phyloP scores from a whole-genome alignment of 2,888 invertebrate species.

The Trichopria drosophilae region DNA sequence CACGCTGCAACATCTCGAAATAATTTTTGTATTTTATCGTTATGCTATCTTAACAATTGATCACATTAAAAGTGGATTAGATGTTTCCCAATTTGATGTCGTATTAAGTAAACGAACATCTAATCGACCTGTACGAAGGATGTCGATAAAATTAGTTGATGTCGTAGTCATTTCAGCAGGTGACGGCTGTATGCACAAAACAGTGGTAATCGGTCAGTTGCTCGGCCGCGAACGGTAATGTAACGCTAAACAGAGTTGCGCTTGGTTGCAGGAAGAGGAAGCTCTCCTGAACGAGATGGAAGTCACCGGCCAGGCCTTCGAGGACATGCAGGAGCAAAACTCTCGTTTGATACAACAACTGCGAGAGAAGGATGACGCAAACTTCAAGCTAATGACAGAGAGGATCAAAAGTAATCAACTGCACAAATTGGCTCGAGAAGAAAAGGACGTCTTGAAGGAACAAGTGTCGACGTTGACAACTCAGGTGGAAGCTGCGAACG shows the following conservation, averaged over 20 bases:
- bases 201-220: constrained; percentile 27
- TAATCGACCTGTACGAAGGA: no score
- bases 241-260: constrained; percentile 57
- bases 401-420: constrained; percentile 93
- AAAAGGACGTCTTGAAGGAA: constrained; percentile 90
- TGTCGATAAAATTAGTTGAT: no score
- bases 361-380: constrained; percentile 95
- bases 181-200: no score
- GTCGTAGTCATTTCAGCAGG: no score
- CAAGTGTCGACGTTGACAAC: constrained; percentile 77
- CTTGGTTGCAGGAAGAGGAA: constrained; percentile 80
- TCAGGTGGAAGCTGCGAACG: constrained; percentile 92
- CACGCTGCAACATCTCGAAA: no score
- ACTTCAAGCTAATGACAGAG: constrained; percentile 98
- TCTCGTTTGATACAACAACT: constrained; percentile 92
- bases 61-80: no score
- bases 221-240: constrained; percentile 49
- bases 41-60: no score
- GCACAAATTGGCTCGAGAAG: constrained; percentile 90
- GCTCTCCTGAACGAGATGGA: constrained; percentile 98
- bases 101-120: no score
- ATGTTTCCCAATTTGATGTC: no score
- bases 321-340: constrained; percentile 99
- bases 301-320: constrained; percentile 97
- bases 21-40: no score